A percentile compares a stretch with the other conserved stretches of the same genome.
phyloP scores from a whole-genome alignment of 2,888 invertebrate species.

The Lumbricus terrestris region DNA sequence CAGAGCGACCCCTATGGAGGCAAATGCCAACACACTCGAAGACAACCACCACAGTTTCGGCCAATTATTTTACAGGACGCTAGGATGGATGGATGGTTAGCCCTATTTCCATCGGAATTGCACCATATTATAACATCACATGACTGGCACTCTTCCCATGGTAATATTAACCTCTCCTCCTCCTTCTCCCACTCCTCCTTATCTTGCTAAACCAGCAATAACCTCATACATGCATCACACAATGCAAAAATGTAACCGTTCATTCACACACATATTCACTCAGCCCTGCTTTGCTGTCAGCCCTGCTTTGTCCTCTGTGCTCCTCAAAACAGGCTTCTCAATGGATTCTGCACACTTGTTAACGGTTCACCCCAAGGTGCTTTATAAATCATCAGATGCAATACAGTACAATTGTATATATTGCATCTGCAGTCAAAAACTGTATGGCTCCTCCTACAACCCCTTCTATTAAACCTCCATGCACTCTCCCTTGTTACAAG shows the following conservation, averaged over 20 bases:
- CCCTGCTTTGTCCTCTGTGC: too few species aligned
- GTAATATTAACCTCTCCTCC: slow-evolving; percentile 3
- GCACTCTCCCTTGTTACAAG: background rate
- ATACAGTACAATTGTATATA: too few species aligned
- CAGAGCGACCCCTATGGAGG: background rate
- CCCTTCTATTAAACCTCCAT: background rate
- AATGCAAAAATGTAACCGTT: background rate
- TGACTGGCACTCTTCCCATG: background rate
- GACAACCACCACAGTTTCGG: background rate
- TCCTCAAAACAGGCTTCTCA: too few species aligned
- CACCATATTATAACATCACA: background rate
- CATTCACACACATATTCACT: background rate
- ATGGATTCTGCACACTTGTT: too few species aligned
- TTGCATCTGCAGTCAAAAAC: background rate
- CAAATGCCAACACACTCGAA: background rate
- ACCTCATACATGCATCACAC: background rate
- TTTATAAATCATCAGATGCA: too few species aligned
- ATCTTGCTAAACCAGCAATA: background rate
- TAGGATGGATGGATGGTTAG: background rate
- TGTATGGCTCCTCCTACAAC: background rate
- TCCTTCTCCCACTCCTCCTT: background rate
- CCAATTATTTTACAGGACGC: background rate
- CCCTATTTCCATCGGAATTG: background rate
- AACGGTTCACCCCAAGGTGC: too few species aligned
- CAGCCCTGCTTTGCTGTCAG: too few species aligned